A percentile compares a stretch with the other conserved stretches of the same genome.
Conservation (phyloP, 2,797 vertebrate species). For the Poliocrania exsul region DNA sequence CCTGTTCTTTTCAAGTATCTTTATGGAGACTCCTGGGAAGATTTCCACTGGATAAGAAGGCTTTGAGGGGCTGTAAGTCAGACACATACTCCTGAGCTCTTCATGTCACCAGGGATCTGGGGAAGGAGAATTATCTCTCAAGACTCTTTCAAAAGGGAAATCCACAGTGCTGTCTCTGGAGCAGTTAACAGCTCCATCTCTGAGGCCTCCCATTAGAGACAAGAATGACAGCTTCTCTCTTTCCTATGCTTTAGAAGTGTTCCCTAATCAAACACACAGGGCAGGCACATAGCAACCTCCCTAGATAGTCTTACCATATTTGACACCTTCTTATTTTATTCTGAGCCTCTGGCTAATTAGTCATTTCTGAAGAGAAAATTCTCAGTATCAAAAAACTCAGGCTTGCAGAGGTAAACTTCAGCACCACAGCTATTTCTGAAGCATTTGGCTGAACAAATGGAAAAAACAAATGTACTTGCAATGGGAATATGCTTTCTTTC, state of each 20-base stretch:
- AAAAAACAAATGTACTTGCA: neutral
- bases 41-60: conserved; percentile 11
- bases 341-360: neutral
- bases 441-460: neutral
- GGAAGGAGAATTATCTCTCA: conserved; percentile 1
- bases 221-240: neutral
- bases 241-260: neutral
- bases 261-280: neutral
- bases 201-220: neutral
- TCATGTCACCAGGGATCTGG: conserved; percentile 26
- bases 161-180: neutral
- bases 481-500: neutral
- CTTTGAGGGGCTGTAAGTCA: conserved; percentile 21
- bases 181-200: neutral
- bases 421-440: neutral
- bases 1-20: conserved; percentile 26
- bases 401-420: neutral
- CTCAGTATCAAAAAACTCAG: neutral
- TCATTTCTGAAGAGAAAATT: neutral
- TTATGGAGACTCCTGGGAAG: conserved; percentile 14
- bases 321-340: neutral
- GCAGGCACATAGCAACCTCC: neutral
- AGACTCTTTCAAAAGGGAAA: conserved; percentile 27
- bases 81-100: neutral
- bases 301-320: neutral